These are phyloP conservation scores for Cordylochernes scorpioides DNA, from an alignment of 2,888 invertebrate genomes.

Conservation along the genomic window DNA sequence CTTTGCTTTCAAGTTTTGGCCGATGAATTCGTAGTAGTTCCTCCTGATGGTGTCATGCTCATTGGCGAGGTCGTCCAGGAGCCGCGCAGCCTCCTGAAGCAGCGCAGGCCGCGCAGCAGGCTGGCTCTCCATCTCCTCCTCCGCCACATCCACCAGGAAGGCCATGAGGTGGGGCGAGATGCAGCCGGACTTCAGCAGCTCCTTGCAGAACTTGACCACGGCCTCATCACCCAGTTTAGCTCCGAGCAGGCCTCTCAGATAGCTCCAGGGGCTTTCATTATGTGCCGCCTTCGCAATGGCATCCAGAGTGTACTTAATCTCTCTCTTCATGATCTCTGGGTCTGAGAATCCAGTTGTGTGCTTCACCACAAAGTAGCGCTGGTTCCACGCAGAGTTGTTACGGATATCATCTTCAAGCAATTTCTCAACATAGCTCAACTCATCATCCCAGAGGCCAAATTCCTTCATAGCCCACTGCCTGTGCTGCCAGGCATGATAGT, in stretches of 20 bases:
- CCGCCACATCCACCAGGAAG: conserved; percentile 54
- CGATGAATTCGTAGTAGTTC: conserved; percentile 61
- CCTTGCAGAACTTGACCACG: conserved; percentile 41
- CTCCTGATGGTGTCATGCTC: conserved; percentile 53
- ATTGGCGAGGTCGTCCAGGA: conserved; percentile 39
- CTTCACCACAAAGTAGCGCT: conserved; percentile 68
- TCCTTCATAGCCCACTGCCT: conserved; percentile 29
- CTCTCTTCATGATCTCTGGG: too few species aligned
- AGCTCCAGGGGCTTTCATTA: conserved; percentile 98
- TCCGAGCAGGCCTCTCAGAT: conserved; percentile 74
- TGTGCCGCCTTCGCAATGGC: conserved; percentile 54
- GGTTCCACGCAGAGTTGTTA: conserved; percentile 99
- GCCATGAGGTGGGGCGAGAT: conserved; percentile 52
- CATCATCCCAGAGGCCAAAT: conserved; percentile 46
- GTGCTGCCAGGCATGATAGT: conserved; percentile 99
- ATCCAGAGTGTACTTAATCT: conserved; percentile 32
- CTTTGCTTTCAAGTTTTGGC: conserved; percentile 5
- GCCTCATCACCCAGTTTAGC: too few species aligned
- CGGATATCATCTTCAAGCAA: conserved; percentile 59
- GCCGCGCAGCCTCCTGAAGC: too few species aligned
- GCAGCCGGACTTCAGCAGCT: conserved; percentile 40
- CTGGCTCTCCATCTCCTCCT: too few species aligned
- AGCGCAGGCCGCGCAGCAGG: too few species aligned
- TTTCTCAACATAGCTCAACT: conserved; percentile 53
- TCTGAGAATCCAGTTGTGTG: conserved; percentile 51